These are phyloP conservation scores for Acanthoscelides obtectus DNA, from an alignment of 2,888 invertebrate genomes.

Conservation along the genomic window DNA sequence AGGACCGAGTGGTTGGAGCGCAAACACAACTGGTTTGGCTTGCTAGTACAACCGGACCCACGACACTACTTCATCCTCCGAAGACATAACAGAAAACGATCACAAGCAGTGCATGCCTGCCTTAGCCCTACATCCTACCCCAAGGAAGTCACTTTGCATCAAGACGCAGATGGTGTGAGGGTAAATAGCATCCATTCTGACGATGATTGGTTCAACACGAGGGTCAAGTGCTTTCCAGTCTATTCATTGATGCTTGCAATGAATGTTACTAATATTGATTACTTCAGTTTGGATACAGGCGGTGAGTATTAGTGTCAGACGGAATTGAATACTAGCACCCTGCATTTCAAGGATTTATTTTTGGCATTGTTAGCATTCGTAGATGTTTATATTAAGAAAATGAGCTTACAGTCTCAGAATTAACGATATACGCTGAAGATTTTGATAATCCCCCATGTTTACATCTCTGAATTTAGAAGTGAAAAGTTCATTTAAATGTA, in stretches of 20 bases:
- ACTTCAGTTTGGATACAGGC: conserved; percentile 62
- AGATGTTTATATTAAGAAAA: no score
- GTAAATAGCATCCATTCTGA: conserved; percentile 51
- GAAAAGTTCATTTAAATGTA: no score
- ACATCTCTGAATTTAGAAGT: no score
- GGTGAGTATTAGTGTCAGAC: conserved; percentile 33
- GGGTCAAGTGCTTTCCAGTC: conserved; percentile 81
- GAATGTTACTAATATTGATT: conserved; percentile 63
- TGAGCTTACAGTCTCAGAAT: no score
- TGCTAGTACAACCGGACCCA: conserved; percentile 72
- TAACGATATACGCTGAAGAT: no score
- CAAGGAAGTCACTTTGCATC: conserved; percentile 52
- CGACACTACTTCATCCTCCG: conserved; percentile 67
- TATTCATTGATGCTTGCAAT: conserved; percentile 76
- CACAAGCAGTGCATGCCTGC: conserved; percentile 71
- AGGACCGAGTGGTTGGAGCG: conserved; percentile 67
- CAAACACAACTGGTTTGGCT: conserved; percentile 68
- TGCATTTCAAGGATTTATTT: no score
- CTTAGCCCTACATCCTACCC: conserved; percentile 73
- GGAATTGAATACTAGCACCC: no score
- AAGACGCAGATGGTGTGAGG: conserved; percentile 45
- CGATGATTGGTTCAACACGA: conserved; percentile 60
- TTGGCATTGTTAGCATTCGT: no score
- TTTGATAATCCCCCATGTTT: no score
- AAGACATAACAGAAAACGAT: conserved; percentile 54